Evolutionary conservation across 2,797 vertebrate genomes (phyloP).

Genomic region (Takifugu ocellatus): DNA sequence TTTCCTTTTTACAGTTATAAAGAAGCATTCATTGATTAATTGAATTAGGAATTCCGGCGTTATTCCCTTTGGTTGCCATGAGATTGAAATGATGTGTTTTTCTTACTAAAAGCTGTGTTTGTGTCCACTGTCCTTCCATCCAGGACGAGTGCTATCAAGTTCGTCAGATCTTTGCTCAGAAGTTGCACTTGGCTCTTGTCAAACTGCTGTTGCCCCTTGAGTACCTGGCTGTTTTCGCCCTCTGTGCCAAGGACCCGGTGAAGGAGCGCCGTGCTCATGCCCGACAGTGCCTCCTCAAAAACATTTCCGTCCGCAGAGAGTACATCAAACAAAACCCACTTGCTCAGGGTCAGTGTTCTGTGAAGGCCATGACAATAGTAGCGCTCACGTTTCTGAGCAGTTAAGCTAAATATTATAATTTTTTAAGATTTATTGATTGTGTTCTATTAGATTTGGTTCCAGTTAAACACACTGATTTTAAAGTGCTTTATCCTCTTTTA

Average conservation of each 20-base stretch:
- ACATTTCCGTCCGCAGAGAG: slow-evolving; percentile 96
- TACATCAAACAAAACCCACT: slow-evolving; percentile 96
- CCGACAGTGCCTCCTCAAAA: slow-evolving; percentile 97
- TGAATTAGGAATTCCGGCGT: too few species aligned
- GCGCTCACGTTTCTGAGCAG: too few species aligned
- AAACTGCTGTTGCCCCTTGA: slow-evolving; percentile 93
- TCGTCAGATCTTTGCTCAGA: slow-evolving; percentile 97
- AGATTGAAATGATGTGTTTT: background rate
- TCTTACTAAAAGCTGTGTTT: background rate
- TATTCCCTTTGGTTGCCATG: background rate
- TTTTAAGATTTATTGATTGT: fast-evolving
- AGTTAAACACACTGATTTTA: too few species aligned
- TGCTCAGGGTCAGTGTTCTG: slow-evolving; percentile 80
- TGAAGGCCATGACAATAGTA: too few species aligned
- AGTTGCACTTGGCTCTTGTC: slow-evolving; percentile 94
- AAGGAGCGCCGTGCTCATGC: slow-evolving; percentile 97
- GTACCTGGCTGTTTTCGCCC: slow-evolving; percentile 96
- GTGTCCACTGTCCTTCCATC: slow-evolving; percentile 2
- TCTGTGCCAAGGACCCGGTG: slow-evolving; percentile 98
- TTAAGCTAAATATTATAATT: background rate
- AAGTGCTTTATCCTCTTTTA: slow-evolving; percentile 1
- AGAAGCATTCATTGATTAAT: background rate
- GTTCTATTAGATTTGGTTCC: too few species aligned
- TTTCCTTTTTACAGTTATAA: background rate
- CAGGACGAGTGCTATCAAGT: slow-evolving; percentile 99